These are phyloP conservation scores for Temnothorax nylanderi DNA, from an alignment of 1,140 invertebrate genomes.

Conservation along the genomic window DNA sequence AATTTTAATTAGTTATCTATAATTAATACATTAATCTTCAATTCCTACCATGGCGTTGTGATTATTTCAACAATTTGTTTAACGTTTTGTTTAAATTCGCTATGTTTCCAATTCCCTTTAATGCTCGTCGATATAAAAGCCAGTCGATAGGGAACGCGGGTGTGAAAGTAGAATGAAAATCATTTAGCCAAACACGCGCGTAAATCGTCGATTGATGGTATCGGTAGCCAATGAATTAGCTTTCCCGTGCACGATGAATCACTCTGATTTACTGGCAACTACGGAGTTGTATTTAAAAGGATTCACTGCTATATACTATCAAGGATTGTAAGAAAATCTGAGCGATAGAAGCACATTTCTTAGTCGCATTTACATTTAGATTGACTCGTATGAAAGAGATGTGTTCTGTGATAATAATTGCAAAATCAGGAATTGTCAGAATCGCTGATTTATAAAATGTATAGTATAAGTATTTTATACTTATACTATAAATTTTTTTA, in stretches of 20 bases:
- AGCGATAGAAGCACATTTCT: neutral
- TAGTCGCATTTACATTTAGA: constrained; percentile 28
- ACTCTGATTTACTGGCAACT: constrained; percentile 39
- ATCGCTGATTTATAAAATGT: neutral
- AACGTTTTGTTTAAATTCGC: constrained; percentile 39
- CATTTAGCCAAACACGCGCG: constrained; percentile 32
- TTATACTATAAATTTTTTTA: neutral
- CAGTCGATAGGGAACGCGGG: neutral
- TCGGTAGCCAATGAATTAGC: constrained; percentile 36
- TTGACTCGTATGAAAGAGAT: neutral
- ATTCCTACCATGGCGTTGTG: neutral
- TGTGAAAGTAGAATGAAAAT: constrained; percentile 65
- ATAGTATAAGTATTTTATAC: neutral
- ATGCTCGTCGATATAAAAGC: neutral
- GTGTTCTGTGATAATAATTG: neutral
- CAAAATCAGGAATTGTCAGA: neutral
- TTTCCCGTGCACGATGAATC: constrained; percentile 35
- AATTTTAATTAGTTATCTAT: neutral
- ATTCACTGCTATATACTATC: neutral
- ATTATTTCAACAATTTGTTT: constrained; percentile 33
- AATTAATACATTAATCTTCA: constrained; percentile 28
- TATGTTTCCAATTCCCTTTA: constrained; percentile 10
- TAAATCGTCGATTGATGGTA: constrained; percentile 52
- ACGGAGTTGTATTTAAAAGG: constrained; percentile 36
- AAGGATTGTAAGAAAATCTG: constrained; percentile 2